These are phyloP conservation scores for Acropora tenuis DNA, from an alignment of 64 coral and sea anemone species.

Conservation along the genomic window DNA sequence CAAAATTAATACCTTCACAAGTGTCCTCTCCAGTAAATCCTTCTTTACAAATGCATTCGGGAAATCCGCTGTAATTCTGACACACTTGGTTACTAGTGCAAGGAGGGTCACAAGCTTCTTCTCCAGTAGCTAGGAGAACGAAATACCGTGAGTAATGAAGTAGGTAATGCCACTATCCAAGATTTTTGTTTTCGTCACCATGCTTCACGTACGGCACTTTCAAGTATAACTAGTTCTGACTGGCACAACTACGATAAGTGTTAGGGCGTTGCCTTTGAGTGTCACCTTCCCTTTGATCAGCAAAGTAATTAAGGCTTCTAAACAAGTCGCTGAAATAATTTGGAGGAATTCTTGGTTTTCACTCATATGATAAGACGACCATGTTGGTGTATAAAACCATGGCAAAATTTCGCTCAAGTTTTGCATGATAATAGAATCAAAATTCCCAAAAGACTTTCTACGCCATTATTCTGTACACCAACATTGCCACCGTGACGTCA, in stretches of 20 bases:
- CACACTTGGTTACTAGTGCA: slow-evolving; percentile 8
- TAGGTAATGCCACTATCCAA: neutral
- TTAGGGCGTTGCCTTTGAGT: too few relatives aligned
- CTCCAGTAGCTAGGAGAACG: neutral
- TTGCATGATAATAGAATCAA: too few relatives aligned
- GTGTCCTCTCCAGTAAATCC: slow-evolving; percentile 9
- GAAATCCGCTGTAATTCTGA: slow-evolving; percentile 20
- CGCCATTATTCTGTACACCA: too few relatives aligned
- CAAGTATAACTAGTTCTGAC: neutral
- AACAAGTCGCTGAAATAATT: too few relatives aligned
- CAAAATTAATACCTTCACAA: slow-evolving; percentile 28
- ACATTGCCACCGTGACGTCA: too few relatives aligned
- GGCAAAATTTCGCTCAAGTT: too few relatives aligned
- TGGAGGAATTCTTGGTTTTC: too few relatives aligned
- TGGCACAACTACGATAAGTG: neutral
- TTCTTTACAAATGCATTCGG: slow-evolving; percentile 5
- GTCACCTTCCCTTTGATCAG: too few relatives aligned
- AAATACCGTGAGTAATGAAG: neutral
- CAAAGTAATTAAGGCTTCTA: too few relatives aligned
- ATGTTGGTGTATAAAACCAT: too few relatives aligned
- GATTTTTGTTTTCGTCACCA: neutral
- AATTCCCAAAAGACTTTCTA: too few relatives aligned
- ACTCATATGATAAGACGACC: too few relatives aligned
- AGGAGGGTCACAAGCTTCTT: slow-evolving; percentile 21
- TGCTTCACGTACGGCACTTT: neutral